Base-by-base conservation (phyloP, 1,140 invertebrate species). In the Procambarus clarkii region DNA sequence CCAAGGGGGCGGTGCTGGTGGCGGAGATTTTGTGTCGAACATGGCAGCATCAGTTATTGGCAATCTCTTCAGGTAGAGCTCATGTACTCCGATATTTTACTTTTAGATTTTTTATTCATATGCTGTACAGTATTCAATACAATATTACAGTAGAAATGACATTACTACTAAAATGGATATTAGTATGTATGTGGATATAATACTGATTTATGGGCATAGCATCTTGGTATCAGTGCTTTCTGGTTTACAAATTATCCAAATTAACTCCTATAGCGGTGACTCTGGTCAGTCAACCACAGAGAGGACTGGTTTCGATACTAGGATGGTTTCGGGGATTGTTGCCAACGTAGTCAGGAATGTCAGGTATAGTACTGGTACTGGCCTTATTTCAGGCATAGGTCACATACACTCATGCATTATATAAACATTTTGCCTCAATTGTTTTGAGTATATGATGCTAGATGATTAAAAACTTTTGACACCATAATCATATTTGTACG, bases 11-110 rank as follows among this genome's bases (percentile, higher is more conserved):
- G 54, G 69, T 54, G 24, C 46, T n/a, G 88, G 82, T 8, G 89
- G 89, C 11, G 79, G 87, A 24, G 77, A 76, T 54, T 48, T 78
- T 46, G 78, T 91, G 54, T 91, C 89, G 44, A 48, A 54, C 89
- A 79, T 91, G 74, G 89, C 89, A 11, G 24, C 89, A 0, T 85
- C 89, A 13, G 82, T 91, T 3, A 91, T 91, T 85, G 89, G 89
- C 45, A 78, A 85, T 50, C 76, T 91, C 9, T 91, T 91, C 89
- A 91, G 89, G 89, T 91, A 80, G 13, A 60, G 45, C 8, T 54
- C 50, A 54, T 18, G n/a, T 24, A 80, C 7, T 18, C n/a, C 8
- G 50, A 54, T 8, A 54, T 54, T 54, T 54, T 54, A 13, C 8
- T 9, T 54, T 54, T 13, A 54, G 13, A 54, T 54, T 9, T 54